Base-by-base conservation (phyloP, 2,113 vertebrate species). In the Gymnocephalus cernua region DNA sequence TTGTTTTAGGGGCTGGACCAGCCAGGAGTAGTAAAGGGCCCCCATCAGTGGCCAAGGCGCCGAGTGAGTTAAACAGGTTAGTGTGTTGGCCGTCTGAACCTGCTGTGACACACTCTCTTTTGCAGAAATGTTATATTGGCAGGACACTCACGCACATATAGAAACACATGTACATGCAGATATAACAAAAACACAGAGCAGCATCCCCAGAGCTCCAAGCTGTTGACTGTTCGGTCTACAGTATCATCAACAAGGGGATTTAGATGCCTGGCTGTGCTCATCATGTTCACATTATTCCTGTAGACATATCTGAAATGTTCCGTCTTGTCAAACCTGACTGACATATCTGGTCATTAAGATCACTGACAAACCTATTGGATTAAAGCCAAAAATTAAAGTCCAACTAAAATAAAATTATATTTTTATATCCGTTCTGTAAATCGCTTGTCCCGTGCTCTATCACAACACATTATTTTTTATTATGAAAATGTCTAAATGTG, bases 21-120 rank as follows among this genome's bases (percentile, higher is more conserved):
- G 66, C 65, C 80, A 4, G 80, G 63, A 87, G 90, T 68, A 74
- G 88, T 71, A 77, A 78, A 89, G 84, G 83, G 85, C 88, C 92
- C 89, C 90, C 85, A 72, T 88, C 93, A 88, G 82, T 65, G 83
- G 88, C 84, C 71, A 83, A 92, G 93, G 91, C 91, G 94, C 93
- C 92, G 73, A 86, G 85, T 83, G 91, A 93, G 85, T 93, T 94
- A 93, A 95, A 93, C 90, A 72, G 86, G 91, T 91, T 86, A 90
- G 93, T 93, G 91, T 93, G 88, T 83, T 86, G 79, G 86, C 70
- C 56, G 78, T 89, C 83, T 91, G 87, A 89, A 94, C 86, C 89
- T 90, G 90, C 91, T 86, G 83, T 61, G 85, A 86, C 85, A 84
- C 85, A 81, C 81, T 81, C 48, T 23, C 65, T 50, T 27, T 59